phyloP scores from a whole-genome alignment of 2,888 invertebrate genomes.

The Pandemis cinnamomeana region DNA sequence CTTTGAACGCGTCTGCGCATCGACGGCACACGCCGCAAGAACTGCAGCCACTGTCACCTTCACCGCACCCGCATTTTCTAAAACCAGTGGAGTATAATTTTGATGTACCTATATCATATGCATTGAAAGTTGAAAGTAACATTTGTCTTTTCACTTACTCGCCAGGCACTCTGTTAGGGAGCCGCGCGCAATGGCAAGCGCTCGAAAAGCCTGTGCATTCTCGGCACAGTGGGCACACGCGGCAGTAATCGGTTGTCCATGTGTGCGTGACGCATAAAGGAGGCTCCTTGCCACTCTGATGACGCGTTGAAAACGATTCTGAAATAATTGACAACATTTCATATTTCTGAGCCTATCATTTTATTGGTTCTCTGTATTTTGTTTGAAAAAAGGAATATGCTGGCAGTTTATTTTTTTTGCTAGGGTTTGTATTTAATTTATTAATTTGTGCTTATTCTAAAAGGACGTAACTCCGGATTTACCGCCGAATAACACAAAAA shows the following conservation, averaged over 20 bases:
- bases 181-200: slow-evolving; percentile 90
- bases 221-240: slow-evolving; percentile 95
- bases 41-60: slow-evolving; percentile 97
- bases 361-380: too few species aligned
- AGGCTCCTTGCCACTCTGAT: slow-evolving; percentile 56
- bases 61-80: slow-evolving; percentile 97
- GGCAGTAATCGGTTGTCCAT: slow-evolving; percentile 92
- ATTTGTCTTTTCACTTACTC: slow-evolving; percentile 87
- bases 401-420: too few species aligned
- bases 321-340: slow-evolving; percentile 8
- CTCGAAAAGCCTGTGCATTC: slow-evolving; percentile 97
- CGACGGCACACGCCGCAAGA: slow-evolving; percentile 96
- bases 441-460: too few species aligned
- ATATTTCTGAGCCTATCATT: too few species aligned
- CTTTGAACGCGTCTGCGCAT: slow-evolving; percentile 86
- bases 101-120: neutral
- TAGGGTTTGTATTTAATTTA: too few species aligned
- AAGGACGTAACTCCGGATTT: too few species aligned
- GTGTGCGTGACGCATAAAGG: slow-evolving; percentile 88
- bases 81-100: neutral
- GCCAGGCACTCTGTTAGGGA: slow-evolving; percentile 93
- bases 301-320: slow-evolving; percentile 54
- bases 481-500: neutral
- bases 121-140: neutral
- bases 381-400: too few species aligned